Percentiles rank a stretch among this genome's conserved stretches.
phyloP scores from a whole-genome alignment of 2,888 invertebrate species.

The Eumerus sabulonum region DNA sequence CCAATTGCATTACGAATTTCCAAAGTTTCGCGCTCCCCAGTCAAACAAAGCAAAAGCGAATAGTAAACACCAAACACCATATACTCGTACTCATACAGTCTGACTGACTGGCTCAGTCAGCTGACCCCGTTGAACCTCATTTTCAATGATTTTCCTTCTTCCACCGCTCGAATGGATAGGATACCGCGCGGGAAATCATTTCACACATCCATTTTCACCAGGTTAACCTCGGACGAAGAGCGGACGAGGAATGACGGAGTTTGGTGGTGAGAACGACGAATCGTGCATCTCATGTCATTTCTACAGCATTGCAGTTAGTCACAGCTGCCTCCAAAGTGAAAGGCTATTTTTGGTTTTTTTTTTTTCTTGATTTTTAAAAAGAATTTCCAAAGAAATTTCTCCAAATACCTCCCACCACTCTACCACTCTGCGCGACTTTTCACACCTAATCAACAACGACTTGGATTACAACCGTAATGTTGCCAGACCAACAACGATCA shows the following conservation, averaged over 20 bases:
- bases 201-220: constrained; percentile 67
- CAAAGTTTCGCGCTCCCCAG: constrained; percentile 16
- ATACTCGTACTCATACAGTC: constrained; percentile 5
- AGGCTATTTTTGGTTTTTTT: constrained; percentile 52
- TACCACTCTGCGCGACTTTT: constrained; percentile 51
- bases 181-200: constrained; percentile 32
- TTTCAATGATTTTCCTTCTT: constrained; percentile 43
- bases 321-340: constrained; percentile 53
- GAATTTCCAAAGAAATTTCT: constrained; percentile 24
- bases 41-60: constrained; percentile 57
- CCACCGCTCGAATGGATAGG: not conserved
- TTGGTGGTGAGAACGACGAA: too few species aligned
- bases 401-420: not conserved
- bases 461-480: constrained; percentile 8
- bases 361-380: too few species aligned
- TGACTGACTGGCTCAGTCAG: too few species aligned
- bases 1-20: constrained; percentile 58
- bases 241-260: constrained; percentile 1
- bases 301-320: constrained; percentile 22
- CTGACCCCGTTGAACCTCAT: constrained; percentile 65
- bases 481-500: constrained; percentile 15
- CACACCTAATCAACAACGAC: constrained; percentile 59
- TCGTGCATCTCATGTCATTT: constrained; percentile 43
- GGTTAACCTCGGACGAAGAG: constrained; percentile 60
- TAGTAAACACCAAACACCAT: constrained; percentile 50